Evolutionary conservation across 1,140 invertebrate species (phyloP).

Genomic region (Penaeus indicus): DNA sequence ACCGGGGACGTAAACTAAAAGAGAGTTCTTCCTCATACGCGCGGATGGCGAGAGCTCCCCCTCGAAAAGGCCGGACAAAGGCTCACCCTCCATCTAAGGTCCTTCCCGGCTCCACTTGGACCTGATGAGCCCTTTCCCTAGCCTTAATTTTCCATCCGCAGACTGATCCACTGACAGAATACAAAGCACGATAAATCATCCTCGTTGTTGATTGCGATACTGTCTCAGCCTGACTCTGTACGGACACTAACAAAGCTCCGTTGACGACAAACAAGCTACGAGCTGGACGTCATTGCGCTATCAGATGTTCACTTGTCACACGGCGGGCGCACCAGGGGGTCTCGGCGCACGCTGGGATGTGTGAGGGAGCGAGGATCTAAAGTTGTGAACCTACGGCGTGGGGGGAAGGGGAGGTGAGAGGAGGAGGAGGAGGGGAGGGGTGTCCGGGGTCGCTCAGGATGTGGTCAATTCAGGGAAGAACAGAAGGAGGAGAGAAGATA

Average conservation of each 20-base stretch:
- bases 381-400: constrained; percentile 48
- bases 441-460: too few species aligned
- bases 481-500: too few species aligned
- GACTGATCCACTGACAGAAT: constrained; percentile 15
- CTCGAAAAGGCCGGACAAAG: too few species aligned
- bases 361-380: constrained; percentile 49
- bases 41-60: too few species aligned
- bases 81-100: too few species aligned
- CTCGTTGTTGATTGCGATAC: constrained; percentile 24
- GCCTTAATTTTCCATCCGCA: constrained; percentile 22
- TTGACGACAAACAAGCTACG: constrained; percentile 53
- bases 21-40: too few species aligned
- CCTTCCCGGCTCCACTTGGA: too few species aligned
- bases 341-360: constrained; percentile 40
- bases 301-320: constrained; percentile 58
- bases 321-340: constrained; percentile 38
- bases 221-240: constrained; percentile 8
- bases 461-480: too few species aligned
- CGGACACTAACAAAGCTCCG: constrained; percentile 16
- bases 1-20: too few species aligned
- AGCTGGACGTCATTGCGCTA: constrained; percentile 49
- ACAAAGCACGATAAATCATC: constrained; percentile 17
- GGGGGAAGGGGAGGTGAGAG: neutral
- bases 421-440: too few species aligned
- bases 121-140: neutral